Evolutionary conservation across 2,888 invertebrate genomes (phyloP).

Genomic region (Ceratothoa steindachneri): DNA sequence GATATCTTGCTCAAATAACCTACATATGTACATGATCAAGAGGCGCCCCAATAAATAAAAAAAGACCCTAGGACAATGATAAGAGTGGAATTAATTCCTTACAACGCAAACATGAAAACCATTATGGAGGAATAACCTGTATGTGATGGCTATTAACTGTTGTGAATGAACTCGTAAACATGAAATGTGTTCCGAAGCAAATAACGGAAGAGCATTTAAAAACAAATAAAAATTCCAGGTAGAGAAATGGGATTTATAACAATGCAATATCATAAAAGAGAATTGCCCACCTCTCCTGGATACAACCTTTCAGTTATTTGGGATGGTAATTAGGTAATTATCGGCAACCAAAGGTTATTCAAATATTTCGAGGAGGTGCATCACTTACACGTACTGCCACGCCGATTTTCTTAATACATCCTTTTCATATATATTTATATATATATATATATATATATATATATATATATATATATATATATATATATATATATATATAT

Average conservation of each 20-base stretch:
- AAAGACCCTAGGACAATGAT: too few relatives aligned
- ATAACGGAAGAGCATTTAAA: neutral
- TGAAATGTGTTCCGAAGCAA: neutral
- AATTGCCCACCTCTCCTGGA: too few relatives aligned
- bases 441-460: constrained; percentile 11
- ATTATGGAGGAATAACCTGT: neutral
- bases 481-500: constrained; percentile 1
- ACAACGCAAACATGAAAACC: too few relatives aligned
- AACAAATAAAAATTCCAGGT: neutral
- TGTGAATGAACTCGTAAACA: neutral
- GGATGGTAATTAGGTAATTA: neutral
- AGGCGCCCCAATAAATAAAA: too few relatives aligned
- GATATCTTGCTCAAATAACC: too few relatives aligned
- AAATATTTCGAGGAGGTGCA: too few relatives aligned
- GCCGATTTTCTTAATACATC: neutral
- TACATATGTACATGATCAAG: too few relatives aligned
- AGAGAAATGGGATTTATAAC: neutral
- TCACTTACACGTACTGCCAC: too few relatives aligned
- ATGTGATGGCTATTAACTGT: neutral
- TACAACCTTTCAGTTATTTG: too few relatives aligned
- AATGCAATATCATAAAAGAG: too few relatives aligned
- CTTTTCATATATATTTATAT: constrained; percentile 1
- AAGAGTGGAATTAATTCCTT: too few relatives aligned
- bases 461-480: constrained; percentile 10
- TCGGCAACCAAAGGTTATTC: too few relatives aligned